Evolutionary conservation across 1,140 invertebrate species (phyloP).

Genomic region (Euschistus heros): DNA sequence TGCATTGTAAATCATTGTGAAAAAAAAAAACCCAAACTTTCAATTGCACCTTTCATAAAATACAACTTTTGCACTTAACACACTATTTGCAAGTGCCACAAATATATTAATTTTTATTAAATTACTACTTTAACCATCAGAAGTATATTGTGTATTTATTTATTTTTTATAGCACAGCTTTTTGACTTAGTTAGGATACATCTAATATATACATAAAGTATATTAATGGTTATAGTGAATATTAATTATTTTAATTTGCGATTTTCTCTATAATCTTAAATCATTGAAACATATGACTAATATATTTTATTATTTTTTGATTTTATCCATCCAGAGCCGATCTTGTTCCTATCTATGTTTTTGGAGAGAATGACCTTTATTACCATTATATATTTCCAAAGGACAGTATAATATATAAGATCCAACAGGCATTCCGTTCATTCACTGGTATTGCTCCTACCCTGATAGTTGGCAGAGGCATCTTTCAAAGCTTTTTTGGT

Average conservation of each 20-base stretch:
- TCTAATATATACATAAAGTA: not conserved
- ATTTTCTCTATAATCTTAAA: not conserved
- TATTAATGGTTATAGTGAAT: not conserved
- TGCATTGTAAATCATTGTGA: too few species aligned
- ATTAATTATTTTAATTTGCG: not conserved
- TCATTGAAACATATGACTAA: not conserved
- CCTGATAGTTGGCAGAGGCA: constrained; percentile 66
- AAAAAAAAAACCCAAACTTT: too few species aligned
- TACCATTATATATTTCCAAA: constrained; percentile 59
- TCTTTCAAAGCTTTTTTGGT: constrained; percentile 82
- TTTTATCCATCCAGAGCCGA: constrained; percentile 57
- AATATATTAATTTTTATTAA: too few species aligned
- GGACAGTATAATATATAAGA: constrained; percentile 50
- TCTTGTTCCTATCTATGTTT: constrained; percentile 78
- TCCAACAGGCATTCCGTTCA: constrained; percentile 49
- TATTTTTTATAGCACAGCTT: too few species aligned
- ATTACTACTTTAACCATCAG: too few species aligned
- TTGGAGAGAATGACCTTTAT: constrained; percentile 84
- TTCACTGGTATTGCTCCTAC: constrained; percentile 64
- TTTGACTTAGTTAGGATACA: not conserved
- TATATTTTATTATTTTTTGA: constrained; percentile 17
- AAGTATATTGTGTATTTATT: too few species aligned
- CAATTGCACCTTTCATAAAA: too few species aligned
- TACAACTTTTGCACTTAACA: too few species aligned
- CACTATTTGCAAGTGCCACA: too few species aligned